A percentile compares a stretch with the other conserved stretches of the same genome.
These are phyloP conservation scores for human DNA, from an alignment of 2,113 vertebrate genomes.

Conservation along the genomic window GRCh38 chr12:116215001-116215500, in stretches of 20 bases:
- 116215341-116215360: neutral
- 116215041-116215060: neutral
- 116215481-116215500: neutral
- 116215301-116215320: neutral
- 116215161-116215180: neutral
- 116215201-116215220: neutral
- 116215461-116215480: neutral
- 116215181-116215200: neutral
- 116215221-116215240: neutral
- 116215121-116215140: slow-evolving; percentile 18
- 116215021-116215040: neutral
- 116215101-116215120: neutral
- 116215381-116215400: neutral
- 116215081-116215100: neutral
- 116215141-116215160: neutral
- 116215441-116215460: neutral
- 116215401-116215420: neutral
- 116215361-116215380: neutral
- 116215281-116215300: neutral
- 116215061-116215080: neutral
- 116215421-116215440: neutral
- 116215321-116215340: neutral
- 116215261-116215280: slow-evolving; percentile 8
- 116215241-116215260: neutral
- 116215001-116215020: neutral